A percentile compares a stretch with the other conserved stretches of the same genome.
Conservation (phyloP, 2,797 vertebrate species). For the Galago senegalensis region DNA sequence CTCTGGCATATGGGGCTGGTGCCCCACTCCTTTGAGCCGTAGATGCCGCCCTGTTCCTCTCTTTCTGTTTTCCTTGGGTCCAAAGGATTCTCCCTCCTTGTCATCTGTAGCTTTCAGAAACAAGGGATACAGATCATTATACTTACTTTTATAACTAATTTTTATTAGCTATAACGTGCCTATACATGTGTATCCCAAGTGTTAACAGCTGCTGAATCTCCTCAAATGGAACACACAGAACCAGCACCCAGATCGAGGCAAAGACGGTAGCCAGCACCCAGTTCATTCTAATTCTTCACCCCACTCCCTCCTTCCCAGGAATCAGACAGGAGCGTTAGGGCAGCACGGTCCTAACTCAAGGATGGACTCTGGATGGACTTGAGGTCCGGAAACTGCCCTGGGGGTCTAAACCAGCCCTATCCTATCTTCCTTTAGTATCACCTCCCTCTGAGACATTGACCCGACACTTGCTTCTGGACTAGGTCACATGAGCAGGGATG, state of each 20-base stretch:
- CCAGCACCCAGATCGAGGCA: background rate
- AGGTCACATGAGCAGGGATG: background rate
- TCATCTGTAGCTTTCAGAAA: background rate
- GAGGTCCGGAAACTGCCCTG: background rate
- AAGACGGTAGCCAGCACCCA: background rate
- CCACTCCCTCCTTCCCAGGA: background rate
- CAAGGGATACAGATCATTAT: background rate
- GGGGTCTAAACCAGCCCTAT: background rate
- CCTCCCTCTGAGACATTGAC: background rate
- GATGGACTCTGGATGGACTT: background rate
- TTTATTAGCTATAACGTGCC: background rate
- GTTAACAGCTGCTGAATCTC: background rate
- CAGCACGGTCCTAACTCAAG: too few relatives aligned
- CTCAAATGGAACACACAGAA: background rate
- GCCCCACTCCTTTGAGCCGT: too few relatives aligned
- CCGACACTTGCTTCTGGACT: background rate
- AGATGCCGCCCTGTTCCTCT: background rate
- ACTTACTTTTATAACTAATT: conserved; percentile 35
- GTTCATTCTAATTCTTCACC: background rate
- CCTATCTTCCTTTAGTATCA: background rate
- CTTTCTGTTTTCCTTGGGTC: background rate
- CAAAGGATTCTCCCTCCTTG: background rate
- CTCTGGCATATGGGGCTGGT: too few relatives aligned
- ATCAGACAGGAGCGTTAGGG: background rate
- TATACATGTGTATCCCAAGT: background rate